Percentiles rank a stretch among this genome's conserved stretches.
Evolutionary conservation across 2,113 vertebrate species (phyloP).

Genomic region (Paedocypris sp.): DNA sequence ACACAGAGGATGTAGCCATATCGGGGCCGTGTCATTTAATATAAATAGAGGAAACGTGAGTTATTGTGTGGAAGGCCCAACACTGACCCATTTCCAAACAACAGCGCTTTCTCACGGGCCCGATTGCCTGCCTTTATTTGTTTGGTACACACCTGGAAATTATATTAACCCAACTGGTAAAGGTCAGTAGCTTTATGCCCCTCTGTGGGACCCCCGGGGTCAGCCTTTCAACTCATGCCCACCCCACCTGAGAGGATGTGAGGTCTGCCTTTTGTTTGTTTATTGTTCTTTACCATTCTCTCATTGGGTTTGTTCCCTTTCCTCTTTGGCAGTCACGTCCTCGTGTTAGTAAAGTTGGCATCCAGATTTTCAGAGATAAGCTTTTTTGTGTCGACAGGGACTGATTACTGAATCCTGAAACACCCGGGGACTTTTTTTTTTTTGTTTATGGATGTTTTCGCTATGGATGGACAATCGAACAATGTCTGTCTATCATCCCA

Average conservation of each 20-base stretch:
- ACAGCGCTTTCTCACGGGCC: background rate
- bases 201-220: background rate
- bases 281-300: background rate
- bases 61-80: background rate
- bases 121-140: background rate
- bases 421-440: background rate
- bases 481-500: no score
- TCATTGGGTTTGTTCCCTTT: constrained; percentile 2
- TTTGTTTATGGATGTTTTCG: no score
- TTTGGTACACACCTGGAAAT: constrained; percentile 19
- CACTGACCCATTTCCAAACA: background rate
- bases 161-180: constrained; percentile 17
- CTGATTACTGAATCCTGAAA: background rate
- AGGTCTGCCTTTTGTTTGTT: constrained; percentile 11
- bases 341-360: background rate
- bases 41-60: constrained; percentile 5
- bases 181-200: constrained; percentile 10
- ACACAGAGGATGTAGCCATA: background rate
- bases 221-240: constrained; percentile 6
- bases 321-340: background rate
- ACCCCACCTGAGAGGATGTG: background rate
- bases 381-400: background rate
- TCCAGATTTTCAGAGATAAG: background rate
- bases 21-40: background rate
- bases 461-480: no score